Percentiles rank a stretch among this genome's conserved stretches.
These are phyloP conservation scores for Drosophila guanche DNA, from an alignment of 1,140 invertebrate genomes.

Conservation along the genomic window DNA sequence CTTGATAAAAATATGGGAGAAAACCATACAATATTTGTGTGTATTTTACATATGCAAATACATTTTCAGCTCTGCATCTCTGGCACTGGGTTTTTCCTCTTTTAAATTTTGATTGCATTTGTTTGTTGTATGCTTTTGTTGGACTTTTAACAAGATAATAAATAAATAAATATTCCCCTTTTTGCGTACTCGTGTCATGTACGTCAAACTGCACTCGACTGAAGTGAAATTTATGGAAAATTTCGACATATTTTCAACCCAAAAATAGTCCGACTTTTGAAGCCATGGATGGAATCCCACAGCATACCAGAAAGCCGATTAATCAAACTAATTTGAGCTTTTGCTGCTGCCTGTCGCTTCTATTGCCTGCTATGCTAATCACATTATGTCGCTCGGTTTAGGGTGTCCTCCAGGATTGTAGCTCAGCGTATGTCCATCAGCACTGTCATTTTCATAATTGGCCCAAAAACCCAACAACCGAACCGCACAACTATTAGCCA, in stretches of 20 bases:
- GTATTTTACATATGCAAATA: constrained; percentile 64
- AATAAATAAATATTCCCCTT: constrained; percentile 61
- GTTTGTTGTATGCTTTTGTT: constrained; percentile 53
- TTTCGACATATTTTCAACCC: constrained; percentile 32
- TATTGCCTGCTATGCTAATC: constrained; percentile 54
- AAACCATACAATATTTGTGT: constrained; percentile 37
- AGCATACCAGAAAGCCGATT: constrained; percentile 38
- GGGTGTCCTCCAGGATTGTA: background rate
- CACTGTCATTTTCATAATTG: constrained; percentile 79
- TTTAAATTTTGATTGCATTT: constrained; percentile 65
- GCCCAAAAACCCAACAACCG: constrained; percentile 68
- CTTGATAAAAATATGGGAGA: constrained; percentile 36
- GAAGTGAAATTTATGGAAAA: constrained; percentile 64
- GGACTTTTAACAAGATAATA: constrained; percentile 72
- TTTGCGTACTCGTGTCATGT: constrained; percentile 8
- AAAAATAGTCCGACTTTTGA: constrained; percentile 26
- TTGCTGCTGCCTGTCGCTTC: constrained; percentile 34
- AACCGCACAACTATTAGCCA: constrained; percentile 75
- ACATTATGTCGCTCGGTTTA: constrained; percentile 35
- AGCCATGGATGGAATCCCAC: constrained; percentile 12
- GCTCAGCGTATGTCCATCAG: constrained; percentile 11
- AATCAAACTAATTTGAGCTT: constrained; percentile 55
- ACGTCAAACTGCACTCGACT: constrained; percentile 40
- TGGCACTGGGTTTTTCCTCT: constrained; percentile 31
- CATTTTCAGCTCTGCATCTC: constrained; percentile 17